phyloP scores from a whole-genome alignment of 2,888 invertebrate species.

The Agrotis ipsilon region DNA sequence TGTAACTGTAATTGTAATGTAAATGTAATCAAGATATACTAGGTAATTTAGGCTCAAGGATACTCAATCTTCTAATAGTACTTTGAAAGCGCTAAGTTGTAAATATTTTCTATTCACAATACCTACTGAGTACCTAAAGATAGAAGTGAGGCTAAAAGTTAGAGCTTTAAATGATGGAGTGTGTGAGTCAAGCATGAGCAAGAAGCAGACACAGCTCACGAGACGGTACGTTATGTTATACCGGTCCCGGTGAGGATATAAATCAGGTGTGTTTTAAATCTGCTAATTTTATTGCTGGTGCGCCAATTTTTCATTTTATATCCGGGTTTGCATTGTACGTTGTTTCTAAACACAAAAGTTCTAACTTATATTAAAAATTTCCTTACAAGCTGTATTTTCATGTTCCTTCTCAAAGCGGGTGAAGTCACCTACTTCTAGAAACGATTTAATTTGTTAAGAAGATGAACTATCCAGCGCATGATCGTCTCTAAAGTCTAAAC shows the following conservation, averaged over 20 bases:
- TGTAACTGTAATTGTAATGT: too few species aligned
- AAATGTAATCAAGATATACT: not conserved
- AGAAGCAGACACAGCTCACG: not conserved
- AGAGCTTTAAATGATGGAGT: constrained; percentile 8
- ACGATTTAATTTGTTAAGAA: not conserved
- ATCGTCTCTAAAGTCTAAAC: not conserved
- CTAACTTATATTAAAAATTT: not conserved
- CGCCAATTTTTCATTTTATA: constrained; percentile 1
- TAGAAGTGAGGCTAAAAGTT: constrained; percentile 7
- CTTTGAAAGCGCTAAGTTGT: not conserved
- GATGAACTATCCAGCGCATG: not conserved
- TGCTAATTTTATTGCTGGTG: constrained; percentile 15
- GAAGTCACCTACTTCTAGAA: not conserved
- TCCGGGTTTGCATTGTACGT: constrained; percentile 4
- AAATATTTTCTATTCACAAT: constrained; percentile 1
- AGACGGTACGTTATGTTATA: not conserved
- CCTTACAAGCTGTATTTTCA: not conserved
- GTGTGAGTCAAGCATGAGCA: constrained; percentile 2
- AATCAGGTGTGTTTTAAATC: constrained; percentile 31
- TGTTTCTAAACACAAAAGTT: not conserved
- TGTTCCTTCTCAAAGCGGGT: not conserved
- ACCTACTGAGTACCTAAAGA: constrained; percentile 4
- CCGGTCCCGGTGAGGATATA: constrained; percentile 9
- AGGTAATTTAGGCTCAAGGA: not conserved
- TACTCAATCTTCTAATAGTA: not conserved